Evolutionary conservation across 1,140 invertebrate genomes (phyloP), one percentile per base, ranked within the genome.

Genomic region (Drosophila repletoides): DNA sequence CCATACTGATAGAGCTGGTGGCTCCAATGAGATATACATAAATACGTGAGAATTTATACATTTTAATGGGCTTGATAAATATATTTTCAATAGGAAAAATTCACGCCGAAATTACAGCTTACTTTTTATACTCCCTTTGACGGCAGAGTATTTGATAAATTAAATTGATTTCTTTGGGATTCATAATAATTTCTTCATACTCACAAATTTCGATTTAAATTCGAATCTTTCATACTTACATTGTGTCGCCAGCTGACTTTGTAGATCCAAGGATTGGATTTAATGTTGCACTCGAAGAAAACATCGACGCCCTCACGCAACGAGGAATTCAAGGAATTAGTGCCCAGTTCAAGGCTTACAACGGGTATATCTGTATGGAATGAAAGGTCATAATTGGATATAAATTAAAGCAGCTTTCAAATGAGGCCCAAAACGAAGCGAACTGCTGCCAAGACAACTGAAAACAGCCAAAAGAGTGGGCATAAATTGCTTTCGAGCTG

Each of bases 201-300:
- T n/a, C n/a, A n/a, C n/a, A n/a, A n/a, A n/a, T n/a, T 28, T 38
- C 17, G 28, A 43, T 19, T 22, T 51, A 21, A 43, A 34, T 12
- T 34, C n/a, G n/a, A n/a, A n/a, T 15, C 0, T 9, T 12, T 10
- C 7, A 10, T 53, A 77, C 95, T 96, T 92, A 96, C 96, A 88
- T 96, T 95, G 79, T 96, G 95, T 63, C 93, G 93, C 93, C 95
- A 97, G 76, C 94, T 95, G 53, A 97, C 95, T 92, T 95, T 95
- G 79, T 95, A 95, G 33, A 96, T 94, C 95, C 95, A 95, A 0
- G 96, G 96, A 91, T 97, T 97, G 5, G 96, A 95, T 89, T 95
- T 95, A 66, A 97, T 96, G 88, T 95, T 95, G 91, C 96, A 97
- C 90, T 97, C 96, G 76, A 97, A 95, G 90, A 97, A 97, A 34